Base-by-base conservation (phyloP, 2,888 invertebrate species). In the Cheilosia vulpina region DNA sequence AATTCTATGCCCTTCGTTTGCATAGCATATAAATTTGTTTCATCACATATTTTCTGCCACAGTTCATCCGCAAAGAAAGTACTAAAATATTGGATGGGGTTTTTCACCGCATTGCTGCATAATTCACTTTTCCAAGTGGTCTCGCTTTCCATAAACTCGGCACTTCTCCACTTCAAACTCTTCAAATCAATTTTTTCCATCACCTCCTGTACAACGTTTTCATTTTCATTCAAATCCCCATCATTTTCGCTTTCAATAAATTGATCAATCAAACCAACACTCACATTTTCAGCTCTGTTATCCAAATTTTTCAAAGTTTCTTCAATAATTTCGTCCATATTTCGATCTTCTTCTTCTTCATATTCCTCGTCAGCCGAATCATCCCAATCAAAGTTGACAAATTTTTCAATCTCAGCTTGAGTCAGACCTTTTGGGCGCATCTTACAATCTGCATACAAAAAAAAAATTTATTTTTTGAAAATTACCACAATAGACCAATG, bases 141-240 rank as follows among this genome's bases (percentile, higher is more conserved):
- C 45, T 87, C 72, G 55, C 84, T 63, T 82, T 76, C 68, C 63
- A 68, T 78, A 34, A 81, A 27, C 66, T 76, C 81, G 52, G 69
- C 77, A 80, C 85, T 87, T 63, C 82, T 87, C 77, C 83, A 87
- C 60, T 62, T 73, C 68, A 87, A 84, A 80, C 80, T 83, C 31
- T 83, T 38, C 58, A 87, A 80, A 83, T 87, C 77, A 71, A 84
- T 87, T 84, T 87, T 77, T 62, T 87, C 77, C 66, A 55, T 72
- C 63, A 68, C 76, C 60, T 77, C 80, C 76, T 83, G 82, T 69
- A 63, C 45, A 68, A 72, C 68, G 34, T 79, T 50, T 87, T 79
- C 76, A 79, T 72, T 72, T 73, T 77, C 75, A 65, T 57, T 75
- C 38, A 57, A 57, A 50, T 78, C 58, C 55, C 62, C 87, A 52